These are phyloP conservation scores for Sebastes hubbsi DNA, from an alignment of 2,797 vertebrate genomes.

Conservation along the genomic window DNA sequence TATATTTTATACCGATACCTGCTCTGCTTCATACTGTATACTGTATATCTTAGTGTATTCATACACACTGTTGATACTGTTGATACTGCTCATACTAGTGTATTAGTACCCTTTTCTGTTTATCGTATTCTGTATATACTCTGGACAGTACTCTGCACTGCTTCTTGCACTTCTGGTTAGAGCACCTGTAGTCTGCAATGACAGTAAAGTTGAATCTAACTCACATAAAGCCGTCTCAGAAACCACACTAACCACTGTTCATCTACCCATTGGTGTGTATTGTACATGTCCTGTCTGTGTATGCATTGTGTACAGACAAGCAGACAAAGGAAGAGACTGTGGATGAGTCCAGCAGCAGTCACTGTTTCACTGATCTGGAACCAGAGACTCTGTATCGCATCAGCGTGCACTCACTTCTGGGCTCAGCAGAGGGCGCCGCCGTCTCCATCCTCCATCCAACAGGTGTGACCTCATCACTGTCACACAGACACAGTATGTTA, in stretches of 20 bases:
- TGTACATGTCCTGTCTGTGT: slow-evolving; percentile 10
- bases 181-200: neutral
- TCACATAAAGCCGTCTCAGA: neutral
- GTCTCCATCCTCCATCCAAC: slow-evolving; percentile 87
- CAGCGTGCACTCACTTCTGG: slow-evolving; percentile 80
- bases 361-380: slow-evolving; percentile 82
- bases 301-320: slow-evolving; percentile 68
- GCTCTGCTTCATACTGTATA: neutral
- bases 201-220: neutral
- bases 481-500: neutral
- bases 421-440: slow-evolving; percentile 80
- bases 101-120: neutral
- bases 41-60: neutral
- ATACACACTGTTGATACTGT: neutral
- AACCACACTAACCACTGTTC: too few relatives aligned
- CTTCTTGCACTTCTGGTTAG: too few relatives aligned
- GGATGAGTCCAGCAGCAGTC: slow-evolving; percentile 75
- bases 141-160: neutral
- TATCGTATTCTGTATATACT: neutral
- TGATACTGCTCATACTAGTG: neutral
- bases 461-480: slow-evolving; percentile 61
- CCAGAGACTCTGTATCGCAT: slow-evolving; percentile 82
- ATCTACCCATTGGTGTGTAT: neutral
- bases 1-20: neutral
- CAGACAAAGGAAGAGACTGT: slow-evolving; percentile 71